Conservation (phyloP, 2,797 vertebrate species). For the Brachyrhaphis roseni region DNA sequence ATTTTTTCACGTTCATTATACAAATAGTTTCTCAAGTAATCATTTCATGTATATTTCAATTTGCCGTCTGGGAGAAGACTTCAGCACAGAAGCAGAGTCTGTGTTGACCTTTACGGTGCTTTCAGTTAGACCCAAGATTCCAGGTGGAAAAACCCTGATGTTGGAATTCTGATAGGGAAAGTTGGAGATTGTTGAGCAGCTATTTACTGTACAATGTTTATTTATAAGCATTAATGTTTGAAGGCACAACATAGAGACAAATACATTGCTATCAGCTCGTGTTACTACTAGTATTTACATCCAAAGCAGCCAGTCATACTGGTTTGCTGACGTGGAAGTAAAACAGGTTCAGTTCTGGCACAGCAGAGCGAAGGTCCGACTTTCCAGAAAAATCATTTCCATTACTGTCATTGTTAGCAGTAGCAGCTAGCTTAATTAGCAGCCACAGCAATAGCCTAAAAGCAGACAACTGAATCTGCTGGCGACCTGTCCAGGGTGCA, state of each 20-base stretch:
- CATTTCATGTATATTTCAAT: too few species aligned
- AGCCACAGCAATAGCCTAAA: too few species aligned
- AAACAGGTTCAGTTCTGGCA: neutral
- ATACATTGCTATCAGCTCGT: too few species aligned
- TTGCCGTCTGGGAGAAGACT: too few species aligned
- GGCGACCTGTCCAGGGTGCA: too few species aligned
- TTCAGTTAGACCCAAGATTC: neutral
- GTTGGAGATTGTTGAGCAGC: neutral
- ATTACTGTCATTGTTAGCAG: neutral
- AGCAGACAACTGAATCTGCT: too few species aligned
- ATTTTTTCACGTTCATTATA: too few species aligned
- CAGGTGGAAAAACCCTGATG: neutral
- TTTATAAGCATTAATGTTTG: neutral
- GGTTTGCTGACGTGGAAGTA: neutral
- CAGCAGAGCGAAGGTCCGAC: neutral
- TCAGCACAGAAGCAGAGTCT: too few species aligned
- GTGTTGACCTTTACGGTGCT: too few species aligned
- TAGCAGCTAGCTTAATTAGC: neutral
- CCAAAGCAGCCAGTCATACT: neutral
- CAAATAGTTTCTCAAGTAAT: too few species aligned
- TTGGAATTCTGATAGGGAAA: neutral
- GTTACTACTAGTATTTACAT: neutral
- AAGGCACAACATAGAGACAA: neutral
- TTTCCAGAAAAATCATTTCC: neutral
- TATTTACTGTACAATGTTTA: neutral